Base-by-base conservation (phyloP, 1,140 invertebrate genomes). In the Bemisia tabaci region DNA sequence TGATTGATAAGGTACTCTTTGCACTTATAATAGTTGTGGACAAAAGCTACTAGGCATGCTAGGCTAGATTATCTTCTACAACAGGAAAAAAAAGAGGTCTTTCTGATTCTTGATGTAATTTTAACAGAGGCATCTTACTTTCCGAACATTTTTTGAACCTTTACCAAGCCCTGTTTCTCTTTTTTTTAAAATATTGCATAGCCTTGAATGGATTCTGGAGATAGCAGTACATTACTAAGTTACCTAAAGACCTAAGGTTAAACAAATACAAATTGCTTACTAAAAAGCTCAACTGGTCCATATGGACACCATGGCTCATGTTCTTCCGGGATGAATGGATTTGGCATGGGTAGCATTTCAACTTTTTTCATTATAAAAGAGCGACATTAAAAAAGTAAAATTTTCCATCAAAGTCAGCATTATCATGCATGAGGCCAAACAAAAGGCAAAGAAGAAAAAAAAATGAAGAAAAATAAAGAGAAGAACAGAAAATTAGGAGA, bases 221-320 rank as follows among this genome's bases (percentile, higher is more conserved):
- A n/a, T n/a, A n/a, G n/a, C n/a, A n/a, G n/a, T n/a, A n/a, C n/a
- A n/a, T n/a, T n/a, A n/a, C n/a, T n/a, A n/a, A n/a, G 22, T 63
- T 63, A 24, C 33, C 21, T 48, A 26, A 65, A 39, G 26, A 26
- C 21, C n/a, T 22, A 48, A 65, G 17, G 25, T 22, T 22, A 39
- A 58, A 48, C 33, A 48, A 48, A 21, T 65, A 59, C 27, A 2
- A 12, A 12, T 9, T 17, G 17, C 33, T 48, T 48, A 48, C 33
- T 48, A 17, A 48, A 48, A 17, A 48, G 33, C 33, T 48, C 33
- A 22, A 70, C 60, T 23, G 60, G 17, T 64, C 75, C 72, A 64
- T 77, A 74, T 75, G 88, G 88, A 82, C 89, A 91, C 84, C 87
- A 89, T 80, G 87, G 86, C 81, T 91, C 88, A 82, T 90, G 89